Conservation (phyloP, 2,888 invertebrate species). For the Eupithecia insigniata region DNA sequence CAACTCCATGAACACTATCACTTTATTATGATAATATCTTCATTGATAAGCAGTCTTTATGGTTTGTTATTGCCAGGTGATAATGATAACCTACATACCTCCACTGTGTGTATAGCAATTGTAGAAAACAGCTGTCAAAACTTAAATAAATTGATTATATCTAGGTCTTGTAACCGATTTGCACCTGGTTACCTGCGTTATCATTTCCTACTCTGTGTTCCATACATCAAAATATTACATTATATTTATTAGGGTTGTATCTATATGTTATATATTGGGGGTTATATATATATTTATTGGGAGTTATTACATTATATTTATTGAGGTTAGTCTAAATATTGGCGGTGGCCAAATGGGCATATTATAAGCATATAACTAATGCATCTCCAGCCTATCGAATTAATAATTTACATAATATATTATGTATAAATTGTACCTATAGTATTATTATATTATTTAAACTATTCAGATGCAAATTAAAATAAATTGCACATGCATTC, state of each 20-base stretch:
- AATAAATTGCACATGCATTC: slow-evolving; percentile 37
- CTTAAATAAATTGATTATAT: slow-evolving; percentile 24
- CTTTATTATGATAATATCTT: slow-evolving; percentile 41
- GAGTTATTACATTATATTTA: no score
- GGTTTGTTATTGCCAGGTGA: slow-evolving; percentile 57
- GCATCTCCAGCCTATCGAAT: neutral
- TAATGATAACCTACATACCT: slow-evolving; percentile 65
- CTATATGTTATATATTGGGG: no score
- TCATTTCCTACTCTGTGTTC: neutral
- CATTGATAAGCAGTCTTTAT: slow-evolving; percentile 56
- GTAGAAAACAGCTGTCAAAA: slow-evolving; percentile 42
- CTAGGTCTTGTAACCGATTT: slow-evolving; percentile 8
- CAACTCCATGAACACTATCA: slow-evolving; percentile 50
- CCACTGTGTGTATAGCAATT: slow-evolving; percentile 34
- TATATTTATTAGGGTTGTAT: no score
- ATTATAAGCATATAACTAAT: neutral
- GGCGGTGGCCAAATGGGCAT: neutral
- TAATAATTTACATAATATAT: neutral
- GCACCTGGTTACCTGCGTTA: neutral
- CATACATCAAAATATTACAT: neutral
- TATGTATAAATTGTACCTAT: neutral
- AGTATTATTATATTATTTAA: neutral
- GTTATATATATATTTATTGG: no score
- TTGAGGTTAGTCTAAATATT: no score
- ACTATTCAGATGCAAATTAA: neutral